A percentile compares a stretch with the other conserved stretches of the same genome.
phyloP scores from a whole-genome alignment of 2,888 invertebrate species.

The Microchrysa polita region DNA sequence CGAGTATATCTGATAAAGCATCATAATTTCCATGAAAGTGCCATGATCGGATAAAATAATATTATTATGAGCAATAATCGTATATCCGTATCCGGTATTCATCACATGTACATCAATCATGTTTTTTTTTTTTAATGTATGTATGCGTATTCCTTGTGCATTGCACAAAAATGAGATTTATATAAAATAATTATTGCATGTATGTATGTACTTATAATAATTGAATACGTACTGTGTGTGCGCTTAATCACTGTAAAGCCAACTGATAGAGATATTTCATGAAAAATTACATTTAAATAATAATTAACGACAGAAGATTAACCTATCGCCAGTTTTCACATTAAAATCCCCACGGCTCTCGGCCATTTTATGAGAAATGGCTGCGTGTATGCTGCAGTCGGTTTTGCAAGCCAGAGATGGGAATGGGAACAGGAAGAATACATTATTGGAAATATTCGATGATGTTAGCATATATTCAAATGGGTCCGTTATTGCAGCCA shows the following conservation, averaged over 20 bases:
- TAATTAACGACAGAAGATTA: constrained; percentile 24
- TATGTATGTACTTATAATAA: too few species aligned
- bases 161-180: neutral
- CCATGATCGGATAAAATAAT: too few species aligned
- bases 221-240: neutral
- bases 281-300: constrained; percentile 9
- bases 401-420: constrained; percentile 12
- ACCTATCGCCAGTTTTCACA: constrained; percentile 6
- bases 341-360: neutral
- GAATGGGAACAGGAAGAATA: constrained; percentile 28
- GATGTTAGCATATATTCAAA: constrained; percentile 49
- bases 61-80: too few species aligned
- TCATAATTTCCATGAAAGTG: too few species aligned
- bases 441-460: constrained; percentile 49
- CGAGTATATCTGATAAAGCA: too few species aligned
- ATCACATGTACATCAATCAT: too few species aligned
- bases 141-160: neutral
- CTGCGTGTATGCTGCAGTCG: too few species aligned
- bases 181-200: neutral
- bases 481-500: constrained; percentile 45
- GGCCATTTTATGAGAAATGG: neutral
- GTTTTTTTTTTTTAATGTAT: neutral
- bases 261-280: neutral
- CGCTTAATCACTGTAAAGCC: neutral
- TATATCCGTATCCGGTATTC: too few species aligned